Evolutionary conservation across 1,140 invertebrate genomes (phyloP).

Genomic region (Neoseiulus cucumeris): DNA sequence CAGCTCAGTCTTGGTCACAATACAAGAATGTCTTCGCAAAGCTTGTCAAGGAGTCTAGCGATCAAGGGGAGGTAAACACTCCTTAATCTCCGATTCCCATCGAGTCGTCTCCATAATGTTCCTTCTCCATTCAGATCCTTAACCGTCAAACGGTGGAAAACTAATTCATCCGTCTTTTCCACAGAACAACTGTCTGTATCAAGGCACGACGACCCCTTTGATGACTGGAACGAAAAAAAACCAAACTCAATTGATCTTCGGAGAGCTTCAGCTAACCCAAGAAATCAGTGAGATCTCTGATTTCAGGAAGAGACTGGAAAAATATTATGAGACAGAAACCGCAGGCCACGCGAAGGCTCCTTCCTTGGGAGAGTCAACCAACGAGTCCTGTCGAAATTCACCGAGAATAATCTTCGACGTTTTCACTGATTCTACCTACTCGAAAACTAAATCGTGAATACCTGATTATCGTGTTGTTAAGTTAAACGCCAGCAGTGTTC

Average conservation of each 20-base stretch:
- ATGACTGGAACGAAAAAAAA: constrained; percentile 6
- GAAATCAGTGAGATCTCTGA: not conserved
- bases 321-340: not conserved
- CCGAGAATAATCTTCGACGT: not conserved
- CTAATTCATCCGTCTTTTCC: not conserved
- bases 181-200: not conserved
- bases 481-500: not conserved
- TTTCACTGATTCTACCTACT: not conserved
- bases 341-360: not conserved
- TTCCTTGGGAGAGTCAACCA: not conserved
- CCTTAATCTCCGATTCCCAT: no score
- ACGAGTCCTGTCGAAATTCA: not conserved
- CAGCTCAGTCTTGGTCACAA: no score
- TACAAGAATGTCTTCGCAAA: no score
- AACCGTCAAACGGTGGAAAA: no score
- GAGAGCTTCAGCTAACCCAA: not conserved
- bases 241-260: not conserved
- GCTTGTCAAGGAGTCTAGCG: no score
- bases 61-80: no score
- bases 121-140: no score
- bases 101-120: no score
- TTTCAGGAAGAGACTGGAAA: not conserved
- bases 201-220: not conserved
- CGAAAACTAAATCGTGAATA: not conserved
- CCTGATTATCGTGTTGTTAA: not conserved